Evolutionary conservation across 2,888 invertebrate species (phyloP).

Genomic region (Drosophila acutilabella): DNA sequence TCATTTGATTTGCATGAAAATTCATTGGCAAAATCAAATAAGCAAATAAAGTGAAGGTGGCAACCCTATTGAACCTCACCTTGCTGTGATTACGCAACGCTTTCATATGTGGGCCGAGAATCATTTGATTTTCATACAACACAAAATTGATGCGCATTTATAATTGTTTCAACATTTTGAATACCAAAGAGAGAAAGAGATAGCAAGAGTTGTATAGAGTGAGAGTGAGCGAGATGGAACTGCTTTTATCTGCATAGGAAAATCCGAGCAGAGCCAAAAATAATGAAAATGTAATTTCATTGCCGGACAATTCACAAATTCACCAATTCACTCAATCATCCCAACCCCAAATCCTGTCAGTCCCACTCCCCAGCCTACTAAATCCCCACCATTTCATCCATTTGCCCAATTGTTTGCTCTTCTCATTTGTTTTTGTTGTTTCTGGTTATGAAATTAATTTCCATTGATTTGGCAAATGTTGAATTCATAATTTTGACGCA

Average conservation of each 20-base stretch:
- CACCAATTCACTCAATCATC: slow-evolving; percentile 55
- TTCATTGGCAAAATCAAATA: slow-evolving; percentile 54
- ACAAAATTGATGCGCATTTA: slow-evolving; percentile 77
- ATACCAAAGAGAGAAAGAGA: slow-evolving; percentile 17
- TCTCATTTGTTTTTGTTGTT: slow-evolving; percentile 44
- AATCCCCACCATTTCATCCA: not conserved
- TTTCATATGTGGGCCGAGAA: slow-evolving; percentile 49
- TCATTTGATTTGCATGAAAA: slow-evolving; percentile 80
- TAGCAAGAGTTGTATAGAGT: not conserved
- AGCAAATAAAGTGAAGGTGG: not conserved
- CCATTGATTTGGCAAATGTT: slow-evolving; percentile 81
- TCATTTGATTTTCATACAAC: slow-evolving; percentile 48
- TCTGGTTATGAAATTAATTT: slow-evolving; percentile 77
- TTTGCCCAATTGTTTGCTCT: slow-evolving; percentile 52
- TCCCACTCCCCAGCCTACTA: not conserved
- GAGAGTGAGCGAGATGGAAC: not conserved
- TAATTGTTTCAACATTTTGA: slow-evolving; percentile 65
- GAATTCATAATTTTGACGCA: slow-evolving; percentile 82
- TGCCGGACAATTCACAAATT: slow-evolving; percentile 50
- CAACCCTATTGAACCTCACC: not conserved
- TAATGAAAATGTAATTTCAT: slow-evolving; percentile 81
- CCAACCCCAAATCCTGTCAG: not conserved
- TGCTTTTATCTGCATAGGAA: slow-evolving; percentile 54
- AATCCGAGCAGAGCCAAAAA: slow-evolving; percentile 44
- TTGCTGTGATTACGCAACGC: slow-evolving; percentile 21